Evolutionary conservation across 1,140 invertebrate genomes (phyloP).

Genomic region (Stegodyphus dumicola): DNA sequence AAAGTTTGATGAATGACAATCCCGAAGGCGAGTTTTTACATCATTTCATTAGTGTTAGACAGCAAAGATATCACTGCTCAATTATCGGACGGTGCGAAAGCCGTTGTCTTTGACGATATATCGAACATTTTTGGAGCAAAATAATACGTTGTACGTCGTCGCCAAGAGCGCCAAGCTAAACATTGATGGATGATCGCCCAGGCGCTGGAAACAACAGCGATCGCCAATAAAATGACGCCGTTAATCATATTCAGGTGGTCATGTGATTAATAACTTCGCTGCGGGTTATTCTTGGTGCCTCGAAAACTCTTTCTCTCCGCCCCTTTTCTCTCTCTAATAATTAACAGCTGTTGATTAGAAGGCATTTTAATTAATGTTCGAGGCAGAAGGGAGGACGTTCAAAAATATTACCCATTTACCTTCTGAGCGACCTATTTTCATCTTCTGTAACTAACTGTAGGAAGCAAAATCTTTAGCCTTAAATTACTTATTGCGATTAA

Average conservation of each 20-base stretch:
- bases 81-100: too few relatives aligned
- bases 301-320: background rate
- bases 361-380: constrained; percentile 33
- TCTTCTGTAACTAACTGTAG: too few relatives aligned
- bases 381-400: background rate
- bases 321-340: constrained; percentile 30
- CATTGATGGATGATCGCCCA: constrained; percentile 24
- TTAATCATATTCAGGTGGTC: constrained; percentile 59
- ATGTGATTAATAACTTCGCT: constrained; percentile 53
- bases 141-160: background rate
- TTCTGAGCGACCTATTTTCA: background rate
- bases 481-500: too few relatives aligned
- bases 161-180: constrained; percentile 26
- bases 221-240: constrained; percentile 53
- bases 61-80: too few relatives aligned
- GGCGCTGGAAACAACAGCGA: constrained; percentile 32
- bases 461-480: too few relatives aligned
- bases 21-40: constrained; percentile 26
- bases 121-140: constrained; percentile 5
- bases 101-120: too few relatives aligned
- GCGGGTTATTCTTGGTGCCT: constrained; percentile 20
- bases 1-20: constrained; percentile 39
- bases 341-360: constrained; percentile 60
- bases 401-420: background rate
- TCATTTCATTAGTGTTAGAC: constrained; percentile 17